These are phyloP conservation scores for Salvelinus alpinus DNA, from an alignment of 2,113 vertebrate species.

Conservation along the genomic window DNA sequence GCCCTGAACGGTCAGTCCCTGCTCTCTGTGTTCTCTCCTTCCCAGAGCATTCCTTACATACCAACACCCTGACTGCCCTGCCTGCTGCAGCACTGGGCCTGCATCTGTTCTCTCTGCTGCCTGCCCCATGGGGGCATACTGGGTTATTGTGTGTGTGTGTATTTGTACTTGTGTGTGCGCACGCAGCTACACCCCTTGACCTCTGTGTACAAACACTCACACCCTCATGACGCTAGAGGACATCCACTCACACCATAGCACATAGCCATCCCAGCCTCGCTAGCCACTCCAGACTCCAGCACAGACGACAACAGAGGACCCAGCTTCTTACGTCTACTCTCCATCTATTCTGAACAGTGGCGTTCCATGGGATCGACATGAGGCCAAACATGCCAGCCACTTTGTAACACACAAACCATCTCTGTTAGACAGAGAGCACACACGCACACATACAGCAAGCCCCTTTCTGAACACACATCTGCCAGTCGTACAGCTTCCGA, in stretches of 20 bases:
- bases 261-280: neutral
- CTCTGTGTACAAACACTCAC: neutral
- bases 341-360: too few species aligned
- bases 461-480: conserved; percentile 45
- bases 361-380: too few species aligned
- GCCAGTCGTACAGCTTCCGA: conserved; percentile 41
- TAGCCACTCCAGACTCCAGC: neutral
- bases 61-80: conserved; percentile 51
- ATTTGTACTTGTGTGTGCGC: too few species aligned
- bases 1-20: neutral
- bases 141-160: neutral
- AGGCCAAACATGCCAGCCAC: too few species aligned
- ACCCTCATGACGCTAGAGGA: neutral
- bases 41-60: conserved; percentile 70
- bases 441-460: neutral
- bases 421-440: too few species aligned
- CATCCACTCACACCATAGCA: neutral
- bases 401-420: neutral
- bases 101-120: too few species aligned
- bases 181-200: neutral
- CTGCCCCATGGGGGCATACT: neutral
- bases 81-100: neutral
- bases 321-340: neutral
- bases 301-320: neutral
- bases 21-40: conserved; percentile 7